A percentile compares a stretch with the other conserved stretches of the same genome.
Evolutionary conservation across 2,113 vertebrate genomes (phyloP).

Genomic region (Andinoacara biseriatus): DNA sequence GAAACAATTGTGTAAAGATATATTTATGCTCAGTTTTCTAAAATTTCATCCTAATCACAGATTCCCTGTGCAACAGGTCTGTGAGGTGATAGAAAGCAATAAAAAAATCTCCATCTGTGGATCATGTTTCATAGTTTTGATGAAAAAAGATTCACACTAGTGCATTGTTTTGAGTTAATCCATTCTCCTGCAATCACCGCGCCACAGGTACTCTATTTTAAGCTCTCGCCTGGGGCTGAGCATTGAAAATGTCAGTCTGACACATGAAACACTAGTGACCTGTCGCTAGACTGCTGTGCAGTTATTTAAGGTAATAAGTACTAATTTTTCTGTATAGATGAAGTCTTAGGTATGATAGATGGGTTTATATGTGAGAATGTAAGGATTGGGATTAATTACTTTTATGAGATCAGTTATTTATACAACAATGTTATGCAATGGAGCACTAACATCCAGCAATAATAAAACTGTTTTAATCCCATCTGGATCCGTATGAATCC

Average conservation of each 20-base stretch:
- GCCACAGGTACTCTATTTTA: slow-evolving; percentile 37
- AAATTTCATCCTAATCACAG: neutral
- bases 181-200: neutral
- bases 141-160: neutral
- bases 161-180: slow-evolving; percentile 44
- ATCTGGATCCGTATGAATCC: slow-evolving; percentile 1
- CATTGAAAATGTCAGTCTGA: slow-evolving; percentile 41
- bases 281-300: neutral
- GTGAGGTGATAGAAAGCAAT: neutral
- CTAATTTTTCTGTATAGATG: neutral
- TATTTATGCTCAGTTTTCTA: neutral
- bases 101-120: neutral
- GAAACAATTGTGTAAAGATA: neutral
- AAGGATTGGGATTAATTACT: slow-evolving; percentile 19
- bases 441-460: neutral
- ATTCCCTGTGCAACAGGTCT: neutral
- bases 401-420: slow-evolving; percentile 20
- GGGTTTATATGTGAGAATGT: neutral
- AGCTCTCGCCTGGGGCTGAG: slow-evolving; percentile 3
- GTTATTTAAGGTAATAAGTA: slow-evolving; percentile 4
- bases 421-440: neutral
- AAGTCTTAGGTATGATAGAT: neutral
- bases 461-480: slow-evolving; percentile 22
- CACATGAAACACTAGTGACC: slow-evolving; percentile 32
- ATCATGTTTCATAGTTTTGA: slow-evolving; percentile 7